Conservation (phyloP, 2,888 invertebrate species). For the Catonia carolina region DNA sequence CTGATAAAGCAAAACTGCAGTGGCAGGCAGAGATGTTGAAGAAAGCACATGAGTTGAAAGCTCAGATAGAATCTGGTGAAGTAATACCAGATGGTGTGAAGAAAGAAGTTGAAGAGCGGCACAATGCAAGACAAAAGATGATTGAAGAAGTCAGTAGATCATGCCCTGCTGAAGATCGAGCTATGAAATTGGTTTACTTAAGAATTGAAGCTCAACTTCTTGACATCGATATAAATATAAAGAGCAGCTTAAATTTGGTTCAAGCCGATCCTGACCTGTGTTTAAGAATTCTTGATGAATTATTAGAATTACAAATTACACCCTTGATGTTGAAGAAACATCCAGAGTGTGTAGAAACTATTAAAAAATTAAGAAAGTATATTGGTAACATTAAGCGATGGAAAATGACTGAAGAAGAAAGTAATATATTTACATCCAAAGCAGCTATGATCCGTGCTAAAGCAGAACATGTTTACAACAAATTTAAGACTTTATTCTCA, state of each 20-base stretch:
- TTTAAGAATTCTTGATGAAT: conserved; percentile 58
- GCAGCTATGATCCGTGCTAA: conserved; percentile 63
- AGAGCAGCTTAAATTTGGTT: conserved; percentile 56
- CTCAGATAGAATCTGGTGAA: conserved; percentile 44
- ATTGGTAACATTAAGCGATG: conserved; percentile 71
- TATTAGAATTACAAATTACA: conserved; percentile 53
- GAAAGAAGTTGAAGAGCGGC: conserved; percentile 54
- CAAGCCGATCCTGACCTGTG: conserved; percentile 67
- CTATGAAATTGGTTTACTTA: conserved; percentile 27
- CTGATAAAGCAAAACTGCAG: conserved; percentile 51
- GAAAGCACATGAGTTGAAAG: conserved; percentile 56
- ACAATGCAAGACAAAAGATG: conserved; percentile 43
- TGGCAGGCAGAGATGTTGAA: conserved; percentile 60
- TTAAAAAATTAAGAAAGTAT: conserved; percentile 58
- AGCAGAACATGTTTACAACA: conserved; percentile 56
- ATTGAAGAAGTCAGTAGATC: conserved; percentile 24
- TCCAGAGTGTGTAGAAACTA: conserved; percentile 68
- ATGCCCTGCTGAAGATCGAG: conserved; percentile 25
- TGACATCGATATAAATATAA: conserved; percentile 59
- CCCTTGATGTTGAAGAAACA: conserved; percentile 75
- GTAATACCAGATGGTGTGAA: conserved; percentile 52
- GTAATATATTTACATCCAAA: conserved; percentile 41
- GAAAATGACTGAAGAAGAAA: conserved; percentile 57
- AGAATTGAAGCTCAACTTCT: conserved; percentile 58
- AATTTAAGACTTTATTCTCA: conserved; percentile 54